Evolutionary conservation across 2,888 invertebrate genomes (phyloP), one percentile per base, ranked within the genome.

Genomic region (Amphipyra berbera): DNA sequence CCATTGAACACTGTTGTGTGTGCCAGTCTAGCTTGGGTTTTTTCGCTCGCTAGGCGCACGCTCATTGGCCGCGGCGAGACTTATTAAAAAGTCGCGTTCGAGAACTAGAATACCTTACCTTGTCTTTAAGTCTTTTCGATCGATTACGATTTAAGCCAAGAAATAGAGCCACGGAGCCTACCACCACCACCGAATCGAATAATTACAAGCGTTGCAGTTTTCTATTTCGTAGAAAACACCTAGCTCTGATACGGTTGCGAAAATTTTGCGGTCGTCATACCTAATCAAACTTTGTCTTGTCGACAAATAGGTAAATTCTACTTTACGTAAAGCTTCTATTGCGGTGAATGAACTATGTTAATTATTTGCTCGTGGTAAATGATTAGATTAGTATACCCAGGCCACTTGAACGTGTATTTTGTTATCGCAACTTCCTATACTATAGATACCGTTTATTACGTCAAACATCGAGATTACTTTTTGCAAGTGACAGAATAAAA

Each of bases 341-440:
- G 72, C 88, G 89, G 89, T 90, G 85, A 91, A 92, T 90, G 88
- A 92, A 91, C 90, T 86, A 86, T 81, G 78, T 78, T 86, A 87
- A 88, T 89, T 88, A 85, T 87, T 88, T 85, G 82, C 76, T 79
- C 83, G 80, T 85, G 78, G 81, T 80, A 82, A 79, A 82, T 85
- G 90, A 92, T 90, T 87, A 90, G 88, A 90, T 90, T 89, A 87
- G 73, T 82, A 71, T 78, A 80, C 77, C 65, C 79, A 81, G 81
- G 83, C 81, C 82, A 85, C 82, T 82, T 82, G 78, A 83, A 87
- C 83, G 73, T 71, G 83, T 80, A 83, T 83, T 82, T 84, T 82
- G 80, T 83, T 89, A 90, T 91, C 87, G 72, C 63, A 74, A 80
- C 83, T 86, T 85, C 82, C 82, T 83, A 76, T 68, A 77, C 53